These are phyloP conservation scores for Gerosis bhagava DNA, from an alignment of 2,888 invertebrate genomes.

Conservation along the genomic window DNA sequence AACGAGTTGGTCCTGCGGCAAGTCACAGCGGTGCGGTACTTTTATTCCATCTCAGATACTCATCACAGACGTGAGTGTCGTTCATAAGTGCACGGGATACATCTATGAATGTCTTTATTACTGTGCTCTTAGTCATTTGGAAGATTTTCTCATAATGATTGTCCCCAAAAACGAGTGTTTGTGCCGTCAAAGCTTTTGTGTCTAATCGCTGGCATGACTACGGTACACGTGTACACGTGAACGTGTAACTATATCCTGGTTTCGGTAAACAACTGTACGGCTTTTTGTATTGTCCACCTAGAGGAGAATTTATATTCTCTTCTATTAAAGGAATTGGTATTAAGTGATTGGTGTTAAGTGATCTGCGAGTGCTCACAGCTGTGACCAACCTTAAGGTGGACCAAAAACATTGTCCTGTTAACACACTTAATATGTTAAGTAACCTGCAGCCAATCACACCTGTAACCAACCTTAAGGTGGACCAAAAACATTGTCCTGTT, in stretches of 20 bases:
- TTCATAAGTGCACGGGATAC: slow-evolving; percentile 74
- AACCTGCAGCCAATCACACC: no score
- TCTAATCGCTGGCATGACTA: slow-evolving; percentile 73
- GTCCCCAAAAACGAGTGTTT: slow-evolving; percentile 77
- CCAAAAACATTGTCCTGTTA: no score
- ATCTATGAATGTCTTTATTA: slow-evolving; percentile 82
- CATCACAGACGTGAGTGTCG: slow-evolving; percentile 79
- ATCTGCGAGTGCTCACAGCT: no score
- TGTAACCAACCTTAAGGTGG: no score
- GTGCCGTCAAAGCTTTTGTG: slow-evolving; percentile 78
- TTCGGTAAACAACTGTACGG: slow-evolving; percentile 10
- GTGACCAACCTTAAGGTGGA: no score
- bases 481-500: no score
- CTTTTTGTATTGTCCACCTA: no score
- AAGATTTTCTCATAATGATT: slow-evolving; percentile 83
- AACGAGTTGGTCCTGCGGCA: slow-evolving; percentile 70
- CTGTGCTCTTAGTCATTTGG: slow-evolving; percentile 77
- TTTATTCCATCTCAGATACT: slow-evolving; percentile 77
- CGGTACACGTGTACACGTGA: slow-evolving; percentile 34
- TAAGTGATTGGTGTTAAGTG: no score
- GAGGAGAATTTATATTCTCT: no score
- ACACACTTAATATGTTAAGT: no score
- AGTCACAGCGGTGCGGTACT: slow-evolving; percentile 74
- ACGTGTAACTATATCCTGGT: slow-evolving; percentile 27
- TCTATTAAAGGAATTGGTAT: no score